These are phyloP conservation scores for Barbus barbus DNA, from an alignment of 2,113 vertebrate genomes.

Conservation along the genomic window DNA sequence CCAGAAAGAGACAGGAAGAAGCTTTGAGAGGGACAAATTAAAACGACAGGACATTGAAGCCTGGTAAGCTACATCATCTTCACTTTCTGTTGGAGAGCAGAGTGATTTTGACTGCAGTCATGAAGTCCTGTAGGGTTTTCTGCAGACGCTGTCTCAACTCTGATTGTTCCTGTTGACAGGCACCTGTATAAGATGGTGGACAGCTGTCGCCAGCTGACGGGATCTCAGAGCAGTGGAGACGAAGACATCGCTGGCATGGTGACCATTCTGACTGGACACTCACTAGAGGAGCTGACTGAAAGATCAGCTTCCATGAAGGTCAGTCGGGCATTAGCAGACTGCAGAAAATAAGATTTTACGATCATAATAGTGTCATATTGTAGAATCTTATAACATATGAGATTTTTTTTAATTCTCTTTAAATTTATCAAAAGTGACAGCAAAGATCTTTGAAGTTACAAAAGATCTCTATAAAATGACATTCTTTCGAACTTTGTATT, in stretches of 20 bases:
- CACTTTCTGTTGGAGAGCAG: not conserved
- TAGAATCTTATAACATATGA: not conserved
- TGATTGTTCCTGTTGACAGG: constrained; percentile 73
- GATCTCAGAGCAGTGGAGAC: constrained; percentile 89
- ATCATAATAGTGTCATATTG: not conserved
- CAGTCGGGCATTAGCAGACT: constrained; percentile 40
- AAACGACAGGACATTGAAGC: constrained; percentile 93
- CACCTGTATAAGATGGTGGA: constrained; percentile 96
- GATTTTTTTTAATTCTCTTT: no score
- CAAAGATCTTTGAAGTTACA: no score
- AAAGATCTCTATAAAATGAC: no score
- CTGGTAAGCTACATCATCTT: constrained; percentile 75
- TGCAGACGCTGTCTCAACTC: not conserved
- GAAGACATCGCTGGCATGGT: constrained; percentile 95
- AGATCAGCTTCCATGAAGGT: constrained; percentile 90
- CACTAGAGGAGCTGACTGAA: constrained; percentile 76
- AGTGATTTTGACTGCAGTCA: not conserved
- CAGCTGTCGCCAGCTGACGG: constrained; percentile 91
- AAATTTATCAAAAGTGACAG: no score
- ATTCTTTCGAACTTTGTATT: no score
- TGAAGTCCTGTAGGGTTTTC: not conserved
- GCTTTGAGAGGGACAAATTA: constrained; percentile 91
- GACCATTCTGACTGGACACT: constrained; percentile 88
- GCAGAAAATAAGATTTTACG: not conserved
- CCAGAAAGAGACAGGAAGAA: constrained; percentile 89